These are phyloP conservation scores for Azorinus chamasolen DNA, from an alignment of 2,888 invertebrate genomes.

Conservation along the genomic window DNA sequence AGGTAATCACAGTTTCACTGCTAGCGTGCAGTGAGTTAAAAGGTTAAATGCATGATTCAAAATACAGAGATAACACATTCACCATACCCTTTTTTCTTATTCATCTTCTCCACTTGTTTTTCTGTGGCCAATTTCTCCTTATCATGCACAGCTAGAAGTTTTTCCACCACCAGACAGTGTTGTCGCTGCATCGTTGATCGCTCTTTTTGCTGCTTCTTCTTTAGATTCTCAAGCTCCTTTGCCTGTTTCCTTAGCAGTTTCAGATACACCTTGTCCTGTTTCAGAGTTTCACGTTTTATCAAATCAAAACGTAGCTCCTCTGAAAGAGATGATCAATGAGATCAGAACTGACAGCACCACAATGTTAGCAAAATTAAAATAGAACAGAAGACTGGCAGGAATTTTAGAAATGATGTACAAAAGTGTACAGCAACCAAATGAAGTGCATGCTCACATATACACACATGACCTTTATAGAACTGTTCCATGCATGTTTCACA, in stretches of 20 bases:
- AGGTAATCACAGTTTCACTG: too few species aligned
- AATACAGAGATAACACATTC: too few species aligned
- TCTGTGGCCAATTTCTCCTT: constrained; percentile 84
- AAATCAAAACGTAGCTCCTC: constrained; percentile 83
- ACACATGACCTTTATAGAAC: too few species aligned
- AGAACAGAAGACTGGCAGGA: too few species aligned
- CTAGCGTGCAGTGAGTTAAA: too few species aligned
- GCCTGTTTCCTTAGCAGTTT: constrained; percentile 98
- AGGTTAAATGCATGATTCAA: too few species aligned
- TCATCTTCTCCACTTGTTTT: constrained; percentile 88
- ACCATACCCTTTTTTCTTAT: constrained; percentile 91
- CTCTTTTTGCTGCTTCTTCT: constrained; percentile 97
- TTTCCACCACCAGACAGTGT: constrained; percentile 95
- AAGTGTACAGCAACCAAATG: too few species aligned
- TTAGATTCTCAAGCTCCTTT: constrained; percentile 95
- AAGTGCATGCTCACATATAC: too few species aligned
- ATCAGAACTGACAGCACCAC: too few species aligned
- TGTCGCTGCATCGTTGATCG: constrained; percentile 93
- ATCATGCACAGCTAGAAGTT: constrained; percentile 90
- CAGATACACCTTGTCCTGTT: constrained; percentile 82
- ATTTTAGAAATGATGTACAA: too few species aligned
- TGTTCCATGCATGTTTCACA: too few species aligned
- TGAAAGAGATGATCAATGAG: constrained; percentile 26
- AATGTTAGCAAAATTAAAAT: too few species aligned
- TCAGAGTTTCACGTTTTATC: constrained; percentile 83